These are phyloP conservation scores for Arctopsyche grandis DNA, from an alignment of 1,140 invertebrate species.

Conservation along the genomic window DNA sequence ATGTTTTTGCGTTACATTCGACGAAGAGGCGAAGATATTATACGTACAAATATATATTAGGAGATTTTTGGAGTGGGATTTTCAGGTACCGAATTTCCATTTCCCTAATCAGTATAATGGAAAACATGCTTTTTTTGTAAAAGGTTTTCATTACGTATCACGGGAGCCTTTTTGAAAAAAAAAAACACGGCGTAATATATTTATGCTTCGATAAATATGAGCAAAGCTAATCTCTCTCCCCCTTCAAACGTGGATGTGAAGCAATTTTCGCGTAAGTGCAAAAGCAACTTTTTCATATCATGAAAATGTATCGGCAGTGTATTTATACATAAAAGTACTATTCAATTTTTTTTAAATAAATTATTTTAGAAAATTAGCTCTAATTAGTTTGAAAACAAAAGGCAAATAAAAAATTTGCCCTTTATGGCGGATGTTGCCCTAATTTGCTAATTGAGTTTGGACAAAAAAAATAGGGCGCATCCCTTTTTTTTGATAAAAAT, in stretches of 20 bases:
- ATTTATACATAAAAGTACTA: no score
- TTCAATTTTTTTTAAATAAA: no score
- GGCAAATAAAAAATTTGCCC: neutral
- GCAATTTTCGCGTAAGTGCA: slow-evolving; percentile 36
- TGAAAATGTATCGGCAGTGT: no score
- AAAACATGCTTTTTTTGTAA: slow-evolving; percentile 53
- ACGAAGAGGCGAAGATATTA: neutral
- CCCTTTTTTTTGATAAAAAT: neutral
- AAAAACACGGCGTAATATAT: slow-evolving; percentile 41
- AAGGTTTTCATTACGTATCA: slow-evolving; percentile 52
- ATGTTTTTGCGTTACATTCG: slow-evolving; percentile 2
- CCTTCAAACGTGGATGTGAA: slow-evolving; percentile 26
- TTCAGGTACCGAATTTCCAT: slow-evolving; percentile 41
- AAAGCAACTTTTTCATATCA: slow-evolving; percentile 10
- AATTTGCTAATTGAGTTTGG: slow-evolving; percentile 16
- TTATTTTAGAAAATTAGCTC: neutral
- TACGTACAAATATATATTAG: neutral
- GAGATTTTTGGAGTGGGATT: slow-evolving; percentile 28
- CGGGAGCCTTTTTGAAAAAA: slow-evolving; percentile 45
- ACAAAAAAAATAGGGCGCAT: neutral
- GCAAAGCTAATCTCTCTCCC: slow-evolving; percentile 49
- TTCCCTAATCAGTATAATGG: slow-evolving; percentile 54
- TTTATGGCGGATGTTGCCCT: neutral
- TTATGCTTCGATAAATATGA: slow-evolving; percentile 52
- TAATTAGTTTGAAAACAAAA: neutral